phyloP scores from a whole-genome alignment of 2,888 invertebrate species.

The Camptogramma bilineatum region DNA sequence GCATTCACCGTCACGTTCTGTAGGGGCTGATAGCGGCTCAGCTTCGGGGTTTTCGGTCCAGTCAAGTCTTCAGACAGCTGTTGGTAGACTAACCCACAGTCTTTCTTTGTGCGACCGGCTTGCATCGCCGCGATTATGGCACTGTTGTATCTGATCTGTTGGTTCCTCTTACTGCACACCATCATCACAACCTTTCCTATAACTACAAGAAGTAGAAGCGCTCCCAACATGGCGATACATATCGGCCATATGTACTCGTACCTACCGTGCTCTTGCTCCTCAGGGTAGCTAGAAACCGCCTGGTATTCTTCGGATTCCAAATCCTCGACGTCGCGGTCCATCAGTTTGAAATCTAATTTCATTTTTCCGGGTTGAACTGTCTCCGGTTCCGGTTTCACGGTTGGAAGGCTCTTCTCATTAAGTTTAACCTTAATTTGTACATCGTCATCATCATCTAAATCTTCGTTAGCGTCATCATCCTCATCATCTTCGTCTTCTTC shows the following conservation, averaged over 20 bases:
- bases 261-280: slow-evolving; percentile 72
- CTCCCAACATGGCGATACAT: slow-evolving; percentile 85
- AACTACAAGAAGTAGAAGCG: slow-evolving; percentile 82
- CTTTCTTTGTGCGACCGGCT: slow-evolving; percentile 86
- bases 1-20: slow-evolving; percentile 78
- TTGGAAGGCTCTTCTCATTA: slow-evolving; percentile 28
- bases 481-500: slow-evolving; percentile 63
- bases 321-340: slow-evolving; percentile 66
- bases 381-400: slow-evolving; percentile 6
- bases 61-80: slow-evolving; percentile 91
- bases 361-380: slow-evolving; percentile 49
- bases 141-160: slow-evolving; percentile 80
- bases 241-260: slow-evolving; percentile 86
- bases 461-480: slow-evolving; percentile 58
- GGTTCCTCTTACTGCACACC: slow-evolving; percentile 65
- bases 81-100: slow-evolving; percentile 91
- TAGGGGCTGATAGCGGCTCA: slow-evolving; percentile 87
- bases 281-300: slow-evolving; percentile 58
- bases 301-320: slow-evolving; percentile 63
- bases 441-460: slow-evolving; percentile 63
- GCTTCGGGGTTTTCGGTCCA: slow-evolving; percentile 88
- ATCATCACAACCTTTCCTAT: slow-evolving; percentile 82
- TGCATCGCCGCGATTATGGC: slow-evolving; percentile 83
- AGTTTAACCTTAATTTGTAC: slow-evolving; percentile 67
- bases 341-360: slow-evolving; percentile 67